Conservation (phyloP, 2,888 invertebrate genomes). For the Uropetala carovei region DNA sequence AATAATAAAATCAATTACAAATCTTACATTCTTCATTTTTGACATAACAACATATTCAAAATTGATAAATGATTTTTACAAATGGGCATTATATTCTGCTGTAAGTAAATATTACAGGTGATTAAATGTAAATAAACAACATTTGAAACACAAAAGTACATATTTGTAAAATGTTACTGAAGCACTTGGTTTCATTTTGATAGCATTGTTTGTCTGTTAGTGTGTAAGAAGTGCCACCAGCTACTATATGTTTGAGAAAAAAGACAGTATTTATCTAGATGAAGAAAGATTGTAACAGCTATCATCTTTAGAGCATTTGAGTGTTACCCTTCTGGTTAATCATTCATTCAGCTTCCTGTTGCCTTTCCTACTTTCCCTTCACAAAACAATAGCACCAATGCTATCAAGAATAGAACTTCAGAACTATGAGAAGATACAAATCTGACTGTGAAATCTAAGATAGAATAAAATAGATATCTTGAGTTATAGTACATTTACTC, state of each 20-base stretch:
- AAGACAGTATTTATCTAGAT: slow-evolving; percentile 17
- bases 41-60: too few species aligned
- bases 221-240: slow-evolving; percentile 39
- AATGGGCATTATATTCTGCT: too few species aligned
- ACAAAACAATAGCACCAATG: slow-evolving; percentile 54
- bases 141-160: too few species aligned
- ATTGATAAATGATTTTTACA: too few species aligned
- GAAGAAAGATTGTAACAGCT: slow-evolving; percentile 27
- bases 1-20: too few species aligned
- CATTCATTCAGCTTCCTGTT: neutral
- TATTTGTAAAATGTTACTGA: neutral
- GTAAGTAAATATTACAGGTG: too few species aligned
- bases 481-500: slow-evolving; percentile 64
- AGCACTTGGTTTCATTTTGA: neutral
- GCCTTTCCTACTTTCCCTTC: neutral
- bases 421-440: slow-evolving; percentile 50
- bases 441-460: slow-evolving; percentile 56
- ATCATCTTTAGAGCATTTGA: slow-evolving; percentile 35
- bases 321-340: neutral
- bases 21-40: too few species aligned
- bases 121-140: too few species aligned
- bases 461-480: slow-evolving; percentile 63
- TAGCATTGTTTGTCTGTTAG: slow-evolving; percentile 20
- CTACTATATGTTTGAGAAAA: slow-evolving; percentile 52
- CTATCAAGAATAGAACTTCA: slow-evolving; percentile 27